Percentiles rank a stretch among this genome's conserved stretches.
Evolutionary conservation across 2,113 vertebrate species (phyloP).

Genomic region (Polyodon spathula): DNA sequence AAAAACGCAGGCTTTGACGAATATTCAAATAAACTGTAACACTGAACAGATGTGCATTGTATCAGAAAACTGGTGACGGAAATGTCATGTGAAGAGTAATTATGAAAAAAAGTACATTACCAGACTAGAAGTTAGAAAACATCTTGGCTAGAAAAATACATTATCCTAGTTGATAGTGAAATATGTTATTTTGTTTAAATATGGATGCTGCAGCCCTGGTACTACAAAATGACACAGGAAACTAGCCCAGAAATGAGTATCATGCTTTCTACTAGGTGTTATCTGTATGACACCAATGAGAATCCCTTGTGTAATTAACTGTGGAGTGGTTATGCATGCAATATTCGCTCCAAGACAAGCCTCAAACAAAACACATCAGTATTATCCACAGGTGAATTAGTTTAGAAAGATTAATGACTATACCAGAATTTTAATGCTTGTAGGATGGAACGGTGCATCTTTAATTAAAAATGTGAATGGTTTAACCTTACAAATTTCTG

Average conservation of each 20-base stretch:
- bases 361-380: conserved; percentile 80
- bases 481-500: conserved; percentile 39
- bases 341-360: conserved; percentile 69
- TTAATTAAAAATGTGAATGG: conserved; percentile 78
- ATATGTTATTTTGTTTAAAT: conserved; percentile 30
- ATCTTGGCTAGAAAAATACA: no score
- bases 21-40: no score
- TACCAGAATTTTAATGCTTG: conserved; percentile 78
- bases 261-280: conserved; percentile 57
- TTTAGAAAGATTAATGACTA: conserved; percentile 82
- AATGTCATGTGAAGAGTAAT: no score
- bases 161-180: no score
- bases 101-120: no score
- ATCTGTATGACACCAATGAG: conserved; percentile 68
- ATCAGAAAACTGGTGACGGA: no score
- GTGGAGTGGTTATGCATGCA: conserved; percentile 64
- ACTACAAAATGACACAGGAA: conserved; percentile 55
- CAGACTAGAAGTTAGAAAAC: no score
- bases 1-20: no score
- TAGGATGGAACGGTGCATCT: conserved; percentile 71
- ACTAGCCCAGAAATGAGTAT: conserved; percentile 49
- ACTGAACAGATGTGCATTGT: no score
- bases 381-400: conserved; percentile 83
- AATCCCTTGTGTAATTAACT: conserved; percentile 81
- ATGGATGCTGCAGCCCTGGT: conserved; percentile 38